Conservation (phyloP, 37 sponge, comb jelly and placozoan genomes). For the Halichondria panicea region DNA sequence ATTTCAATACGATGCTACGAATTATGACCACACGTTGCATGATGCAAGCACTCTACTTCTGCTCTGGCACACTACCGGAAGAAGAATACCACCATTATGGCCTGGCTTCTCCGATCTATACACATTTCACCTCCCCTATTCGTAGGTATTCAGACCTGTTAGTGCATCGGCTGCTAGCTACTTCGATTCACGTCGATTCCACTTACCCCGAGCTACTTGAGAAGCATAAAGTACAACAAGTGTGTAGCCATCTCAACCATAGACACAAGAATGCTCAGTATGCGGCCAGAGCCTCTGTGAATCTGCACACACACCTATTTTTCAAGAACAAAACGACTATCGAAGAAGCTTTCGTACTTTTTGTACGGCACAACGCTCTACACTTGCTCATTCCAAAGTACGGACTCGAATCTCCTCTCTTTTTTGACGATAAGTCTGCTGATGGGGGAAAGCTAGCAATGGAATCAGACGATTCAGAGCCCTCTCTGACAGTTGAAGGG, state of each 20-base stretch:
- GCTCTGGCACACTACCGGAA: constrained; percentile 81
- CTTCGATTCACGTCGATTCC: constrained; percentile 75
- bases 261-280: constrained; percentile 95
- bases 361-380: constrained; percentile 87
- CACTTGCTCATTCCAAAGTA: constrained; percentile 90
- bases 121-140: constrained; percentile 99
- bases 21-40: constrained; percentile 96
- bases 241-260: constrained; percentile 88
- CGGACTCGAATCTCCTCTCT: constrained; percentile 80
- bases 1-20: constrained; percentile 91
- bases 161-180: constrained; percentile 94
- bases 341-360: constrained; percentile 86
- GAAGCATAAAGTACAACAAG: constrained; percentile 67
- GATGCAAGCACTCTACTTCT: constrained; percentile 99
- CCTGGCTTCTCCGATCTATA: constrained; percentile 93
- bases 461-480: constrained; percentile 34
- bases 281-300: constrained; percentile 84
- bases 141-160: constrained; percentile 93
- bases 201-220: constrained; percentile 89
- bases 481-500: constrained; percentile 51
- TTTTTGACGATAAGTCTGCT: constrained; percentile 45
- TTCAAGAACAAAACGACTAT: constrained; percentile 64
- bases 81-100: constrained; percentile 96
- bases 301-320: constrained; percentile 89
- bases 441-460: constrained; percentile 10